phyloP scores from a whole-genome alignment of 2,888 invertebrate species.

The Drosophila pseudotakahashii region DNA sequence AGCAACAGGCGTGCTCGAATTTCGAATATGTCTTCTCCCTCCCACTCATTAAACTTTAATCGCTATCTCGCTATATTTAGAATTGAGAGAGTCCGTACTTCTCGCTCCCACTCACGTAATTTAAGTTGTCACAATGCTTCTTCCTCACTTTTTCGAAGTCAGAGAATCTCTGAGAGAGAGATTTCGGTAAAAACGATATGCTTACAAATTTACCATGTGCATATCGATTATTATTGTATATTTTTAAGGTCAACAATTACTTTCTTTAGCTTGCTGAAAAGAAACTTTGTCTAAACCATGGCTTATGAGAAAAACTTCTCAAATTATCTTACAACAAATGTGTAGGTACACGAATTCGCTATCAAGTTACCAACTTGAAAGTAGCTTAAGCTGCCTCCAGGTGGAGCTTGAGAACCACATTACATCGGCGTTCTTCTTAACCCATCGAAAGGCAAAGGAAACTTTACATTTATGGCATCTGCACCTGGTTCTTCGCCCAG shows the following conservation, averaged over 20 bases:
- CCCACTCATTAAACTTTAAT: too few species aligned
- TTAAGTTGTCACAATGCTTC: too few species aligned
- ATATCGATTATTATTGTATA: too few species aligned
- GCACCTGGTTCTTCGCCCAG: slow-evolving; percentile 54
- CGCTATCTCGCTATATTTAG: too few species aligned
- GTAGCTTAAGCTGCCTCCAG: slow-evolving; percentile 29
- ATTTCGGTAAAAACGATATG: too few species aligned
- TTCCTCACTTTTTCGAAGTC: too few species aligned
- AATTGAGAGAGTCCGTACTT: too few species aligned
- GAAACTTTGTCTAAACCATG: neutral
- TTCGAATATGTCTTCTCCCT: too few species aligned
- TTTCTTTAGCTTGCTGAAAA: neutral
- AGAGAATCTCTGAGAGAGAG: too few species aligned
- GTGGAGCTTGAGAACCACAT: slow-evolving; percentile 3
- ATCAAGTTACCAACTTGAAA: slow-evolving; percentile 43
- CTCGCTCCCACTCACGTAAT: too few species aligned
- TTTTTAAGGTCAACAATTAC: slow-evolving; percentile 7
- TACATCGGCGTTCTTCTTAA: neutral
- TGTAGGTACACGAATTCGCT: slow-evolving; percentile 28
- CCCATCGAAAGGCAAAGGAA: slow-evolving; percentile 13
- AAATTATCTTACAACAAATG: slow-evolving; percentile 32
- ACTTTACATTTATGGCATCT: slow-evolving; percentile 70
- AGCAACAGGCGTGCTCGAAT: too few species aligned
- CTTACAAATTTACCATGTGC: too few species aligned
- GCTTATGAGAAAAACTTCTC: slow-evolving; percentile 15